Percentiles rank a stretch among this genome's conserved stretches.
Evolutionary conservation across 2,888 invertebrate genomes (phyloP).

Genomic region (Priocnemis perturbator): DNA sequence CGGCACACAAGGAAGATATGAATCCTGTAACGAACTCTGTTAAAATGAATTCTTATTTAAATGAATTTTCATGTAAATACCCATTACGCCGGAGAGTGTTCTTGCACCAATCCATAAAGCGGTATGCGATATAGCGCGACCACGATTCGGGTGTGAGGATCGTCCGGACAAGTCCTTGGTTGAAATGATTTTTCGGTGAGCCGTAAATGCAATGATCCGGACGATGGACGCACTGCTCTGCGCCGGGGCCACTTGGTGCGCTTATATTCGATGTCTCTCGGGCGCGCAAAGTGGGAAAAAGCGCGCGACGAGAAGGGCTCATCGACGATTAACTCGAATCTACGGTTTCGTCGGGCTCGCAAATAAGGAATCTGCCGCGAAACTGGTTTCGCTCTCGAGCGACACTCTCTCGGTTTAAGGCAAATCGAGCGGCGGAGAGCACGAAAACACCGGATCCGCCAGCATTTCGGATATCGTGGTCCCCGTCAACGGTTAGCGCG

Average conservation of each 20-base stretch:
- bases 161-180: no score
- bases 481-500: slow-evolving; percentile 59
- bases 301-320: slow-evolving; percentile 39
- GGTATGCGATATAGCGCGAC: no score
- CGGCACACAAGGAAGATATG: slow-evolving; percentile 1
- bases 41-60: slow-evolving; percentile 64
- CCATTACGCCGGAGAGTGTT: slow-evolving; percentile 33
- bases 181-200: no score
- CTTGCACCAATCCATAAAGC: slow-evolving; percentile 1
- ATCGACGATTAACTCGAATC: slow-evolving; percentile 68
- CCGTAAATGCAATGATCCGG: no score
- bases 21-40: slow-evolving; percentile 45
- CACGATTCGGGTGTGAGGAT: no score
- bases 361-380: slow-evolving; percentile 63
- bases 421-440: slow-evolving; percentile 38
- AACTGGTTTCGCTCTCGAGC: slow-evolving; percentile 59
- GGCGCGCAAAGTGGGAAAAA: slow-evolving; percentile 8
- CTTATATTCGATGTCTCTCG: not conserved
- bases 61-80: slow-evolving; percentile 66
- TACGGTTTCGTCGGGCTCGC: slow-evolving; percentile 65
- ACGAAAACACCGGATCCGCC: slow-evolving; percentile 61
- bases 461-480: slow-evolving; percentile 60
- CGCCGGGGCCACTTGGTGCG: not conserved
- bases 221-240: no score
- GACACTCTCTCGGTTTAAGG: slow-evolving; percentile 47